Evolutionary conservation across 1,140 invertebrate species (phyloP), one percentile per base, ranked within the genome.

Genomic region (Drosophila santomea): DNA sequence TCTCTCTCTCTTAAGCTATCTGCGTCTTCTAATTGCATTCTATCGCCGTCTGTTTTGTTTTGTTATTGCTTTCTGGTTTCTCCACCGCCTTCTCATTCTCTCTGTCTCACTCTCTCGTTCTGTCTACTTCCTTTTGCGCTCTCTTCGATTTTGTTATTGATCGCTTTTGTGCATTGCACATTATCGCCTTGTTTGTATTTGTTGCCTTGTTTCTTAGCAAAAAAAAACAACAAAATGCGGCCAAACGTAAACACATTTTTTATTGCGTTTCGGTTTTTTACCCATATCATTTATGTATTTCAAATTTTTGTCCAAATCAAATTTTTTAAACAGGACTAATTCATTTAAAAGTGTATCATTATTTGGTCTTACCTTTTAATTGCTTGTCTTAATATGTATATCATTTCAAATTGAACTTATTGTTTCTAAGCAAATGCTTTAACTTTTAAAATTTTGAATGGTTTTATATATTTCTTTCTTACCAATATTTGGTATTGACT

Each of bases 151-250:
- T 76, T 75, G 57, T 72, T 89, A 74, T 89, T 89, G 83, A 82
- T 85, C 51, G 60, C 47, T 55, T 67, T 51, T 74, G 80, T 78
- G 78, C 68, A 67, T 68, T 82, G 71, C 66, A 88, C 63, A 85
- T 88, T 88, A 86, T 86, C 79, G 84, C 75, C 83, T 79, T 83
- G 41, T 86, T 86, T 88, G 83, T 86, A 88, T 86, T 86, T 88
- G 83, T 88, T 86, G 83, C 52, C 79, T 67, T 88, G 79, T 79
- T 86, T 88, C 79, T 74, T 57, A 28, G 32, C 48, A 51, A 51
- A 35, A 35, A 36, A 67, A 47, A 63, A 64, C 48, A 45, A 25
- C 11, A 52, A 66, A 56, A 58, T 35, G 5, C 15, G 48, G n/a
- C 5, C 39, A 38, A 38, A 32, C 28, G 52, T 58, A 62, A 78